Evolutionary conservation across 2,113 vertebrate genomes (phyloP).

Genomic region (Xiphophorus couchianus): DNA sequence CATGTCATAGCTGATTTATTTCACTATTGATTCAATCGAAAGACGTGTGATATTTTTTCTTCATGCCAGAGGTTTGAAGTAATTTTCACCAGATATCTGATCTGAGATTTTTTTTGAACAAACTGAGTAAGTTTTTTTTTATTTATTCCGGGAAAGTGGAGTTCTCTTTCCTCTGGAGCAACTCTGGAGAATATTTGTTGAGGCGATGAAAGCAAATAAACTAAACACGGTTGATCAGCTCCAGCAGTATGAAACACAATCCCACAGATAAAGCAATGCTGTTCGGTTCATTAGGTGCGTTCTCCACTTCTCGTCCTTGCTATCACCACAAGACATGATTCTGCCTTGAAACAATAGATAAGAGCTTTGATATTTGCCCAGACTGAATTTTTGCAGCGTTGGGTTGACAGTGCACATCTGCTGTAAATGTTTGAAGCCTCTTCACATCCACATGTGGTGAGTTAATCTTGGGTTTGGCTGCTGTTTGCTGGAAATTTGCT

Average conservation of each 20-base stretch:
- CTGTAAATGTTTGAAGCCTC: slow-evolving; percentile 6
- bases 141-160: background rate
- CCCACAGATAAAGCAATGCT: background rate
- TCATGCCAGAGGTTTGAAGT: background rate
- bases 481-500: slow-evolving; percentile 44
- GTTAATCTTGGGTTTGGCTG: slow-evolving; percentile 4
- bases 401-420: slow-evolving; percentile 9
- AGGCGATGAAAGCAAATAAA: background rate
- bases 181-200: background rate
- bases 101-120: background rate
- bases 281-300: background rate
- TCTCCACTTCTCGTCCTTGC: background rate
- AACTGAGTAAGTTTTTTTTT: background rate
- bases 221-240: background rate
- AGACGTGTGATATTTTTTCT: background rate
- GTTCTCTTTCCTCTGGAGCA: slow-evolving; percentile 1
- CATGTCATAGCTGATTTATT: background rate
- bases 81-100: background rate
- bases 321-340: background rate
- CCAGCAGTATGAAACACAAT: slow-evolving; percentile 2
- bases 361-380: background rate
- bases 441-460: slow-evolving; percentile 7
- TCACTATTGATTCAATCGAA: background rate
- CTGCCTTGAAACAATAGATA: background rate
- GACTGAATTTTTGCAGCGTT: background rate